Conservation (phyloP, 2,888 invertebrate species). For the Limnephilus rhombicus region DNA sequence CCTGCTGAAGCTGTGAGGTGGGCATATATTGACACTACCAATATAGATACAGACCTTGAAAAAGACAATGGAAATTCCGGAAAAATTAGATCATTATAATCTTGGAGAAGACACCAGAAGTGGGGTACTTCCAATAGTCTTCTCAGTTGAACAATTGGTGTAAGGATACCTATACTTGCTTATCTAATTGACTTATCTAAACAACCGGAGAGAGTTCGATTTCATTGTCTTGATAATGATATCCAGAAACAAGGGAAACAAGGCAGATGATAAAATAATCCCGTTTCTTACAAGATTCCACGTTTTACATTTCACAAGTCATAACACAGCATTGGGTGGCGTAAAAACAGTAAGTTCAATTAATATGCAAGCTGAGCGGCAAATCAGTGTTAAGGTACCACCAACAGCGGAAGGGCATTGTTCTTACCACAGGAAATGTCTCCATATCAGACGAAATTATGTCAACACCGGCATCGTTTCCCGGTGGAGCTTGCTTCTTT, state of each 20-base stretch:
- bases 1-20: neutral
- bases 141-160: neutral
- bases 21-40: neutral
- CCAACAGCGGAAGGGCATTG: neutral
- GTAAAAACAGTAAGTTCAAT: neutral
- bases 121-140: neutral
- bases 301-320: neutral
- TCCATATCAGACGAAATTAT: neutral
- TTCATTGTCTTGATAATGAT: neutral
- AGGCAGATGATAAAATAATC: neutral
- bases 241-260: neutral
- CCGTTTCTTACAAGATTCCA: neutral
- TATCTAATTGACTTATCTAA: neutral
- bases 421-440: neutral
- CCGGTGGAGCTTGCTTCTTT: neutral
- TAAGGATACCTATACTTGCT: neutral
- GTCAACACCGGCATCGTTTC: neutral
- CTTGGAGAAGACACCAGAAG: neutral
- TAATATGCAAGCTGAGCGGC: neutral
- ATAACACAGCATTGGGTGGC: neutral
- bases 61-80: neutral
- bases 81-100: neutral
- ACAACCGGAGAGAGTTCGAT: neutral
- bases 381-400: neutral
- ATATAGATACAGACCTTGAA: neutral